Evolutionary conservation across 2,797 vertebrate genomes (phyloP).

Genomic region (Acomys russatus): DNA sequence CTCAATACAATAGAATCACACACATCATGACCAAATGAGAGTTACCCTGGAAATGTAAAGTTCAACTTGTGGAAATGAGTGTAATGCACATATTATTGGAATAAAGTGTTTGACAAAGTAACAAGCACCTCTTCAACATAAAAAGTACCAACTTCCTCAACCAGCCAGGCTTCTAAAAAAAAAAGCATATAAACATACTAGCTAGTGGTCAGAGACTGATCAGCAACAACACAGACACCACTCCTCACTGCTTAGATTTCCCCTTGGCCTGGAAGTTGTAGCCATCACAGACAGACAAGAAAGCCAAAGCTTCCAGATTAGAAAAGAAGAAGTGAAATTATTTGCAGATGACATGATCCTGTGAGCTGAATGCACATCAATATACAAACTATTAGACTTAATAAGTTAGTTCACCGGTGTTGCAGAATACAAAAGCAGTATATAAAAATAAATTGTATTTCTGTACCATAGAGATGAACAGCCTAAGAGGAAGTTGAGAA

Average conservation of each 20-base stretch:
- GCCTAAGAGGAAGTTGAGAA: background rate
- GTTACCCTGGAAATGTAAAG: background rate
- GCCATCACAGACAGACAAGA: background rate
- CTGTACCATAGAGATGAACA: background rate
- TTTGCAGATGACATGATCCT: background rate
- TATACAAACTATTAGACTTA: background rate
- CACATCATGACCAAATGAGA: background rate
- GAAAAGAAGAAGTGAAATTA: background rate
- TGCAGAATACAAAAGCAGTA: background rate
- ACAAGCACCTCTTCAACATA: background rate
- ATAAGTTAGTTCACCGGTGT: background rate
- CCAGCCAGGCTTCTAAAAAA: background rate
- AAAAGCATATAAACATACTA: fast-evolving
- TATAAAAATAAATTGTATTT: background rate
- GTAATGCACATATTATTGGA: background rate
- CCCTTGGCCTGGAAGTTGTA: background rate
- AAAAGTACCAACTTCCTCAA: background rate
- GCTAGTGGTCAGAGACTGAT: too few species aligned
- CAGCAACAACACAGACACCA: fast-evolving
- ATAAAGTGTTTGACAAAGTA: background rate
- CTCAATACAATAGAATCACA: background rate
- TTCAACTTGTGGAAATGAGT: background rate
- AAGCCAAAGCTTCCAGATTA: background rate
- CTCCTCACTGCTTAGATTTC: background rate
- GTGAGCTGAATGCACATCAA: background rate